Evolutionary conservation across 1,140 invertebrate genomes (phyloP), one percentile per base, ranked within the genome.

Genomic region (Manduca sexta): DNA sequence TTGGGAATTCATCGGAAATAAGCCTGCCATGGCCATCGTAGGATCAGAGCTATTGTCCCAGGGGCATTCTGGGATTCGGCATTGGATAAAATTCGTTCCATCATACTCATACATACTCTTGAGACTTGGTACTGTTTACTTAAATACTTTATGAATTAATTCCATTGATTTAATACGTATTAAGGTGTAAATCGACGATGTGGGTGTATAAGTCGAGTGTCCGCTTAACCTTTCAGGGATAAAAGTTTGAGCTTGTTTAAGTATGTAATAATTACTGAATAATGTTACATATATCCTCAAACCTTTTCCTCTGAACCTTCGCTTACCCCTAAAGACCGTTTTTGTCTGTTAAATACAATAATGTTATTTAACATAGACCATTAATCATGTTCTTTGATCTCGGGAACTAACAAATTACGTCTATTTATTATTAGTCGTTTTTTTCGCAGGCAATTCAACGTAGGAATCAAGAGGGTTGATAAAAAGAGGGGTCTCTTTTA

Each of bases 401-500:
- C 34, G 34, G 34, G 8, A 35, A 40, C 4, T 11, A 40, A 45
- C 33, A 35, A 45, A 45, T 21, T 18, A 18, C 15, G 4, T 2
- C 11, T 45, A 35, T 45, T 17, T 45, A 21, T 43, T 35, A 45
- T 45, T 18, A 18, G 31, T 11, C n/a, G 6, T n/a, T 17, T 18
- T 45, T 43, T 43, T 43, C 16, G 10, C 16, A 12, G 16, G 18
- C 16, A 17, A 40, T 43, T 12, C n/a, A 45, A 14, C 11, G 16
- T 37, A 47, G 46, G 40, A 42, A 45, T 49, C 34, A 34, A 44
- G 52, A 44, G 31, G 39, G 42, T 18, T 16, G 18, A 46, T 13
- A 46, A 54, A 49, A 49, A 40, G 34, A 34, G 42, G 33, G 15
- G n/a, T n/a, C n/a, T 18, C 46, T 34, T 54, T 53, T 48, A 31